Evolutionary conservation across 2,888 invertebrate genomes (phyloP), one percentile per base, ranked within the genome.

Genomic region (Drosophila paramelanica): DNA sequence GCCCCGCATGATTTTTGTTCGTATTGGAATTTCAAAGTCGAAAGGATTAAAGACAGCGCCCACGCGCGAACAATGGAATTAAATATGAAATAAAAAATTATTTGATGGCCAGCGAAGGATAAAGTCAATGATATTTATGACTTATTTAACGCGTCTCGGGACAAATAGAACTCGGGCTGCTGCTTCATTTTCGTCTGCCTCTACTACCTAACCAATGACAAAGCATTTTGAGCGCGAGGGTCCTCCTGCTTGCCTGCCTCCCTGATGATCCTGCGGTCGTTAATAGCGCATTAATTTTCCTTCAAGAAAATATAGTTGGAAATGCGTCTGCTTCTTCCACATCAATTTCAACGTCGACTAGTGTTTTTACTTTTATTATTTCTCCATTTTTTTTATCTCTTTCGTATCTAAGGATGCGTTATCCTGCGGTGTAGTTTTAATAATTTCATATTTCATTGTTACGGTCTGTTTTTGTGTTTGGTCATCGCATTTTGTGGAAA

Each of bases 91-190:
- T 38, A 25, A 39, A 25, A 17, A 27, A 6, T 43, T 42, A 36
- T 42, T 73, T 77, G 87, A 86, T 88, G 67, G 68, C 56, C 62
- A 56, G 55, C 51, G 57, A 66, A 70, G 87, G 90, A 90, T 89
- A 89, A 89, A 81, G 89, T 88, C 89, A 82, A 71, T 74, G 80
- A 84, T 81, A 89, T 89, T 90, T 89, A 90, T 87, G 90, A 82
- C 89, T 88, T 86, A 76, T 55, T 76, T 78, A 83, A 77, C 81
- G 66, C 70, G 41, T 27, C 36, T 33, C 49, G 31, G 33, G 42
- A 41, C 45, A 51, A 50, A 42, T 45, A 38, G 53, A 43, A 20
- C 25, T 36, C 43, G 23, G 55, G 14, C 36, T 36, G 5, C 31
- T 23, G n/a, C 52, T 52, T 17, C 52, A n/a, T 43, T 10, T 33